A percentile compares a stretch with the other conserved stretches of the same genome.
Evolutionary conservation across 2,888 invertebrate genomes (phyloP).

Genomic region (Eurytoma californica): DNA sequence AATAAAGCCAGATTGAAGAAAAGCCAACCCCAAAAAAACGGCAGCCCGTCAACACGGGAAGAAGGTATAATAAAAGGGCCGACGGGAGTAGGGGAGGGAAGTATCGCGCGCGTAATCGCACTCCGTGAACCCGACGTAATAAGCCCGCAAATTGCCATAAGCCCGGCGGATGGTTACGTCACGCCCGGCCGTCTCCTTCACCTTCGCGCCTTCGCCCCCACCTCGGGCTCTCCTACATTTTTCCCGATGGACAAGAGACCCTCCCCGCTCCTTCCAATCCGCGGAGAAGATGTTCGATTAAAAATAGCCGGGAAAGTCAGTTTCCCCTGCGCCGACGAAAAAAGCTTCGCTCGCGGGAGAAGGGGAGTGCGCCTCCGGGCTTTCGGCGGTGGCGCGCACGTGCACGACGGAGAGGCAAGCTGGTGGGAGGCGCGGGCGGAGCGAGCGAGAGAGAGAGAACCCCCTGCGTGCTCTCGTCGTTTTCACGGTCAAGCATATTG

Average conservation of each 20-base stretch:
- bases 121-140: conserved; percentile 17
- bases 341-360: conserved; percentile 1
- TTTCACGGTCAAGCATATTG: conserved; percentile 74
- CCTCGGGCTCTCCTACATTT: background rate
- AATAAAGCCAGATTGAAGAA: too few relatives aligned
- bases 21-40: too few relatives aligned
- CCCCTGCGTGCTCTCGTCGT: conserved; percentile 64
- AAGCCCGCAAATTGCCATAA: conserved; percentile 34
- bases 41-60: too few relatives aligned
- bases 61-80: too few relatives aligned
- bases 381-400: conserved; percentile 26
- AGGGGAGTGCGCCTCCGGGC: background rate
- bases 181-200: background rate
- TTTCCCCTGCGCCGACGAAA: conserved; percentile 23
- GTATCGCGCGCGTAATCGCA: background rate
- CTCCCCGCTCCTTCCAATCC: conserved; percentile 12
- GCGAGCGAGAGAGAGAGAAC: conserved; percentile 17
- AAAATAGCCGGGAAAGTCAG: conserved; percentile 51
- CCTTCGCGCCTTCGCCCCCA: background rate
- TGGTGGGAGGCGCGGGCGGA: background rate
- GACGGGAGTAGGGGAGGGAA: too few relatives aligned
- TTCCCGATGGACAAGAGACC: background rate
- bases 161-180: conserved; percentile 26
- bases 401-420: background rate
- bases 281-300: conserved; percentile 18